phyloP scores from a whole-genome alignment of 2,113 vertebrate genomes.

The Podilymbus podiceps region DNA sequence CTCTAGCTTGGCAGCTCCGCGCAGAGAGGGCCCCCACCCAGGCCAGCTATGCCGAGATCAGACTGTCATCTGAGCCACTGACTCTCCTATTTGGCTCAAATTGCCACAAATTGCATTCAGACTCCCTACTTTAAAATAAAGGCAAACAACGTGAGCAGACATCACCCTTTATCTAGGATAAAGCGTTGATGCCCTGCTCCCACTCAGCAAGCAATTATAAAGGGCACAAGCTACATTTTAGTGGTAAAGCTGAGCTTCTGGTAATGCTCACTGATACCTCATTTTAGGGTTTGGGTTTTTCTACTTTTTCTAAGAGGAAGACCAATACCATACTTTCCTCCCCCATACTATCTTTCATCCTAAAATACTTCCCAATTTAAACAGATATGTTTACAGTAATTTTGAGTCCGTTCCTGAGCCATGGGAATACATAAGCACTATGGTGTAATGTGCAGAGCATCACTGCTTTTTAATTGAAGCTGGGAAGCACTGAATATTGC shows the following conservation, averaged over 20 bases:
- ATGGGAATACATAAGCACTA: not conserved
- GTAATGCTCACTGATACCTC: not conserved
- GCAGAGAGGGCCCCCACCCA: not conserved
- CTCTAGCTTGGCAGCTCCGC: not conserved
- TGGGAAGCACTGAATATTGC: not conserved
- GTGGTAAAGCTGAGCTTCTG: not conserved
- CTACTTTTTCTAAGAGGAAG: not conserved
- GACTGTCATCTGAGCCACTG: not conserved
- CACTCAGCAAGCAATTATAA: not conserved
- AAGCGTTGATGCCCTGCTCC: not conserved
- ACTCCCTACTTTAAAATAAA: not conserved
- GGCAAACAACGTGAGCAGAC: not conserved
- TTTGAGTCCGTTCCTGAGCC: not conserved
- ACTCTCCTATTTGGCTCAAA: not conserved
- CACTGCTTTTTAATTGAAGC: not conserved
- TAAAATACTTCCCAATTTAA: not conserved
- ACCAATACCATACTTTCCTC: not conserved
- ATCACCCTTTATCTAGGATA: not conserved
- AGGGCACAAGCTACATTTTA: not conserved
- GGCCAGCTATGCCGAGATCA: not conserved
- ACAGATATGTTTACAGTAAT: not conserved
- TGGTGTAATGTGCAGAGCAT: not conserved
- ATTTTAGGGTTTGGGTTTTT: not conserved
- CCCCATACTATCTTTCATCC: not conserved
- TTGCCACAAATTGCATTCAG: not conserved